Evolutionary conservation across 2,797 vertebrate genomes (phyloP).

Genomic region (Acipenser ruthenus): DNA sequence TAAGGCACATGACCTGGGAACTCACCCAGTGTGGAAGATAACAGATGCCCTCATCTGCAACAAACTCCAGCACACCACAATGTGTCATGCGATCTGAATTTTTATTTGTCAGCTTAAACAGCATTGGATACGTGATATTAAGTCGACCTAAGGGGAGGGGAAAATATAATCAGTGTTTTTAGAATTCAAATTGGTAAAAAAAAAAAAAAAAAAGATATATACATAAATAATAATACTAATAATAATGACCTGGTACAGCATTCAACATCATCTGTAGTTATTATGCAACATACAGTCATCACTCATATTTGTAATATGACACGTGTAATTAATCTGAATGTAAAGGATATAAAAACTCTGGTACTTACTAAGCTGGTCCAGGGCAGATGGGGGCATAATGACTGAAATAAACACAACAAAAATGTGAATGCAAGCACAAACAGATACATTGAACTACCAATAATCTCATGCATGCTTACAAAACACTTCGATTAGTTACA

Average conservation of each 20-base stretch:
- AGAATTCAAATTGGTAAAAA: neutral
- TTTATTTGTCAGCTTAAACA: constrained; percentile 97
- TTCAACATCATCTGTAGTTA: no score
- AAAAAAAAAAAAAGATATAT: no score
- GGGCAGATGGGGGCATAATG: constrained; percentile 95
- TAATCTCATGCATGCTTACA: no score
- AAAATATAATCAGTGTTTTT: neutral
- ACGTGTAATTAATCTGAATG: no score
- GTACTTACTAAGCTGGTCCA: constrained; percentile 97
- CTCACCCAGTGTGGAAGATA: constrained; percentile 96
- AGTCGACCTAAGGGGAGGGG: constrained; percentile 68
- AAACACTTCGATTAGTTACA: neutral
- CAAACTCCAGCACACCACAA: constrained; percentile 94
- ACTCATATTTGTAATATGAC: no score
- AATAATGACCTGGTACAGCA: no score
- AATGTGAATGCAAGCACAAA: neutral
- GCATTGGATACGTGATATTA: constrained; percentile 97
- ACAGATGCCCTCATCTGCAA: constrained; percentile 96
- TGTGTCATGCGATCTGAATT: constrained; percentile 96
- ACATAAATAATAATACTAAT: no score
- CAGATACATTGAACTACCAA: no score
- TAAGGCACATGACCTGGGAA: neutral
- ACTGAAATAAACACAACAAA: constrained; percentile 57
- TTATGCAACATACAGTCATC: no score
- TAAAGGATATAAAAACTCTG: constrained; percentile 1